Conservation (phyloP, 2,888 invertebrate species). For the Xanthia togata region DNA sequence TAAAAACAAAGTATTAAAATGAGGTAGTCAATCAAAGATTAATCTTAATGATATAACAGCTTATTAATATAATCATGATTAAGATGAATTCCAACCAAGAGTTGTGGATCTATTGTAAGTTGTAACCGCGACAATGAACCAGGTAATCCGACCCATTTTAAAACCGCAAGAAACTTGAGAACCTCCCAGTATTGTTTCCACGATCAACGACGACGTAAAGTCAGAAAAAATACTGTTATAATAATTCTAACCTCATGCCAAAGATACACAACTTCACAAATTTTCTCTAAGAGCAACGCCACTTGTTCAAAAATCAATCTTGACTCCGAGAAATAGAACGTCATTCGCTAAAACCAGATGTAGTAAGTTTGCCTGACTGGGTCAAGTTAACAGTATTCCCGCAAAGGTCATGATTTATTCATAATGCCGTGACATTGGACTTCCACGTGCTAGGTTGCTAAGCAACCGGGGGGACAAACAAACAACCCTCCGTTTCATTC, state of each 20-base stretch:
- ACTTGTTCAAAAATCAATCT: conserved; percentile 26
- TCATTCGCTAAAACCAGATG: conserved; percentile 6
- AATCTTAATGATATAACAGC: background rate
- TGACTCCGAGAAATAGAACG: conserved; percentile 16
- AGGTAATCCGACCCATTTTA: conserved; percentile 48
- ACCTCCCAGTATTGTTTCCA: conserved; percentile 57
- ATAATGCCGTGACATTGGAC: conserved; percentile 82
- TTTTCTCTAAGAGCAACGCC: background rate
- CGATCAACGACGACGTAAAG: conserved; percentile 14
- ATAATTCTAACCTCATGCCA: conserved; percentile 16
- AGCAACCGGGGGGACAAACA: conserved; percentile 78
- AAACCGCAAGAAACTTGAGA: conserved; percentile 62
- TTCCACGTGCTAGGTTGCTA: conserved; percentile 82
- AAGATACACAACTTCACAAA: conserved; percentile 29
- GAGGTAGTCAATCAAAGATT: conserved; percentile 8
- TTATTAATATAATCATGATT: conserved; percentile 17
- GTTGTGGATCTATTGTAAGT: conserved; percentile 31
- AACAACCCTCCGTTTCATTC: conserved; percentile 80
- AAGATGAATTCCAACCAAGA: conserved; percentile 12
- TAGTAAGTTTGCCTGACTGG: conserved; percentile 65
- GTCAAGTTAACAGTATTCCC: conserved; percentile 78
- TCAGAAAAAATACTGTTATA: conserved; percentile 24
- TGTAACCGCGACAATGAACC: conserved; percentile 42
- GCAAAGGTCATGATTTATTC: conserved; percentile 80
- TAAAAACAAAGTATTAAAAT: background rate